Evolutionary conservation across 2,888 invertebrate genomes (phyloP).

Genomic region (Scaptomyza tumidula): DNA sequence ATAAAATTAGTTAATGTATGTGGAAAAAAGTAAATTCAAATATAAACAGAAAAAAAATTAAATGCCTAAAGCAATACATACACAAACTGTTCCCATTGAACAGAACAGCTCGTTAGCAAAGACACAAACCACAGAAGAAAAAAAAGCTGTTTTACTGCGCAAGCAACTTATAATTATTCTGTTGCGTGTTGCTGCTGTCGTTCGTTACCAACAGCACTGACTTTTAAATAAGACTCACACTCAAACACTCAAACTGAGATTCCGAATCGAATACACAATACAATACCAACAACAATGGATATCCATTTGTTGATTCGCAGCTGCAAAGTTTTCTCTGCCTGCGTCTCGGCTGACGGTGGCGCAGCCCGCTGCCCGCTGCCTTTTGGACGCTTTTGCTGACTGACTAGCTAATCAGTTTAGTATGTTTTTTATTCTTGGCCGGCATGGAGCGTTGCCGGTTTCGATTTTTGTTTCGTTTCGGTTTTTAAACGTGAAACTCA

Average conservation of each 20-base stretch:
- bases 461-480: conserved; percentile 25
- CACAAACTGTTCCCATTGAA: conserved; percentile 1
- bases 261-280: conserved; percentile 19
- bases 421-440: conserved; percentile 76
- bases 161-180: conserved; percentile 41
- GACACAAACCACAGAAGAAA: conserved; percentile 18
- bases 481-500: conserved; percentile 19
- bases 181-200: conserved; percentile 14
- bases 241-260: conserved; percentile 42
- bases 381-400: conserved; percentile 39
- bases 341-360: neutral
- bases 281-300: conserved; percentile 11
- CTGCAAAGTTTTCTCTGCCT: conserved; percentile 14
- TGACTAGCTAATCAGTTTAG: conserved; percentile 75
- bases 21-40: too few relatives aligned
- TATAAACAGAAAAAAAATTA: too few relatives aligned
- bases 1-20: too few relatives aligned
- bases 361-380: conserved; percentile 4
- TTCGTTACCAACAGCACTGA: conserved; percentile 32
- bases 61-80: too few relatives aligned
- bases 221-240: conserved; percentile 43
- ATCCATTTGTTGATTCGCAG: conserved; percentile 7
- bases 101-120: conserved; percentile 1
- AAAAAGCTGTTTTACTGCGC: conserved; percentile 53
- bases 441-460: conserved; percentile 68